Evolutionary conservation across 2,888 invertebrate species (phyloP).

Genomic region (Enoplolaimus lenunculus): DNA sequence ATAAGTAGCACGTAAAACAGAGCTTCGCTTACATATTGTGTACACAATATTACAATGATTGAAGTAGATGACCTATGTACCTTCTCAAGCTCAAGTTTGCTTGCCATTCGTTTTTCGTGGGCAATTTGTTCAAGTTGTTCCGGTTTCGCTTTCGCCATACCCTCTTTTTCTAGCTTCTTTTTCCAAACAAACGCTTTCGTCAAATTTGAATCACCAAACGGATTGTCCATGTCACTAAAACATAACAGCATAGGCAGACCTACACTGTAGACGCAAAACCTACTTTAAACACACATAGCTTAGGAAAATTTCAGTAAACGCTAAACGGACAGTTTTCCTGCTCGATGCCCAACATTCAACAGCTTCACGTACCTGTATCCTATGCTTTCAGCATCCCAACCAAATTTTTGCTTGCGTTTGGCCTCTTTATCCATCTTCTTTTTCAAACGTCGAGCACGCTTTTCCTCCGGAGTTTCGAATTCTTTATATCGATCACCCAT

Average conservation of each 20-base stretch:
- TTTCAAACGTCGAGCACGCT: slow-evolving; percentile 61
- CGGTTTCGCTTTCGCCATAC: slow-evolving; percentile 58
- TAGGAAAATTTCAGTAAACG: no score
- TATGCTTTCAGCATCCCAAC: slow-evolving; percentile 24
- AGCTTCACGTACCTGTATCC: slow-evolving; percentile 15
- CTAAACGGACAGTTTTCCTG: no score
- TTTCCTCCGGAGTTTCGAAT: slow-evolving; percentile 82
- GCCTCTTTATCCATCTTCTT: slow-evolving; percentile 53
- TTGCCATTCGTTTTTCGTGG: neutral
- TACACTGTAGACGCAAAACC: no score
- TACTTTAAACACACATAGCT: no score
- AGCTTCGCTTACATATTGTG: no score
- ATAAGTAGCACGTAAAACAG: no score
- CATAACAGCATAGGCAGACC: no score
- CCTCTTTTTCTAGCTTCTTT: slow-evolving; percentile 87
- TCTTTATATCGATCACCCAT: no score
- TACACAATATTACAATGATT: no score
- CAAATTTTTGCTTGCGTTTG: slow-evolving; percentile 28
- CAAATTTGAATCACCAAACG: slow-evolving; percentile 89
- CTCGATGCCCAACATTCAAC: no score
- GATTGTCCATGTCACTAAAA: slow-evolving; percentile 94
- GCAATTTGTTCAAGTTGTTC: slow-evolving; percentile 62
- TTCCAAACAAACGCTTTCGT: slow-evolving; percentile 89
- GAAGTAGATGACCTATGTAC: no score
- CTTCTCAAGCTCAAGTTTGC: slow-evolving; percentile 46